Evolutionary conservation across 2,797 vertebrate genomes (phyloP).

Genomic region (Naso thynnoides): DNA sequence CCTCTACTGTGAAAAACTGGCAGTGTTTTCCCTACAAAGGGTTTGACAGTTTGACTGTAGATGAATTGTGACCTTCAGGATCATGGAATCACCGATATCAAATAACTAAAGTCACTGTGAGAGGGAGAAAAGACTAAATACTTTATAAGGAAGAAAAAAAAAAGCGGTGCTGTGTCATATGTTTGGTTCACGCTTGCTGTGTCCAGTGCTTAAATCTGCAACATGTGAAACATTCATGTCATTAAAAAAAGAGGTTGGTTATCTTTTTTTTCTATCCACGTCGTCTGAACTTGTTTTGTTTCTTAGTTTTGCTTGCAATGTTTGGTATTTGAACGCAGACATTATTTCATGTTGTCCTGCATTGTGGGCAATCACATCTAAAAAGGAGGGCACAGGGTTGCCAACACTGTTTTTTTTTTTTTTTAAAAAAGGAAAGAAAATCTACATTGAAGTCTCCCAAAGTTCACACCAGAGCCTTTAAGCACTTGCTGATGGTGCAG

Average conservation of each 20-base stretch:
- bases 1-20: neutral
- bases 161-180: neutral
- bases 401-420: neutral
- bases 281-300: no score
- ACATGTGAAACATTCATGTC: no score
- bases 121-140: neutral
- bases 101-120: no score
- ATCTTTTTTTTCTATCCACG: no score
- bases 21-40: neutral
- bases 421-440: neutral
- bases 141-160: neutral
- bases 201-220: neutral
- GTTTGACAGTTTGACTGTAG: neutral
- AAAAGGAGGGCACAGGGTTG: neutral
- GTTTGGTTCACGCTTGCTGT: no score
- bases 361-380: neutral
- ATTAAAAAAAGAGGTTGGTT: no score
- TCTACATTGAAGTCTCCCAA: constrained; percentile 1
- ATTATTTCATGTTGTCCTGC: neutral
- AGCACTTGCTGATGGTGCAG: constrained; percentile 28
- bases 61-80: neutral
- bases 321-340: neutral
- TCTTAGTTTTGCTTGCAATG: neutral
- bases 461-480: constrained; percentile 13
- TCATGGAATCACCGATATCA: neutral